Conservation (phyloP, 2,888 invertebrate species). For the Cephus sareptanus region DNA sequence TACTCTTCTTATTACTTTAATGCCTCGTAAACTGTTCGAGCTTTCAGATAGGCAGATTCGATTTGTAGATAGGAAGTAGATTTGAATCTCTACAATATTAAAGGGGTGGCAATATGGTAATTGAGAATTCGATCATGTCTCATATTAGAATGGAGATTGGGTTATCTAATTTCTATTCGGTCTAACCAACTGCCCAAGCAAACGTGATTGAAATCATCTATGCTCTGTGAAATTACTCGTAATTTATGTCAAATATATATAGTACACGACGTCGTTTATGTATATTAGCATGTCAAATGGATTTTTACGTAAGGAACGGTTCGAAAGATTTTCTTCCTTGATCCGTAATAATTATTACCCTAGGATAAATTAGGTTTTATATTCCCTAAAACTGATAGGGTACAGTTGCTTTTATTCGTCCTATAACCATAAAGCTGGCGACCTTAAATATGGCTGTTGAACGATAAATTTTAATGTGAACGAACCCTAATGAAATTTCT, state of each 20-base stretch:
- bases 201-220: not conserved
- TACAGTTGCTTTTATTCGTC: too few species aligned
- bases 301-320: not conserved
- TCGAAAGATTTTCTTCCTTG: too few species aligned
- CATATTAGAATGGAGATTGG: not conserved
- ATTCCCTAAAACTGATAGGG: too few species aligned
- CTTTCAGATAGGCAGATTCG: not conserved
- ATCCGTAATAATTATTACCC: too few species aligned
- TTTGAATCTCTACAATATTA: not conserved
- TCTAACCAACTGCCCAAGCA: not conserved
- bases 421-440: too few species aligned
- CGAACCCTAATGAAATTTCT: too few species aligned
- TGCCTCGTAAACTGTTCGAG: not conserved
- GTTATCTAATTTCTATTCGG: not conserved
- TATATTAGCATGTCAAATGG: not conserved
- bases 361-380: too few species aligned
- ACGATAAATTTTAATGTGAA: too few species aligned
- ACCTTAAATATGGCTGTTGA: too few species aligned
- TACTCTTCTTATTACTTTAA: not conserved
- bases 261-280: not conserved
- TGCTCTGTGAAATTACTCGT: not conserved
- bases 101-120: not conserved
- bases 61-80: not conserved
- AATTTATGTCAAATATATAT: not conserved
- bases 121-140: not conserved